Percentiles rank a stretch among this genome's conserved stretches.
Conservation (phyloP, 2,113 vertebrate genomes). For the Eurypyga helias region DNA sequence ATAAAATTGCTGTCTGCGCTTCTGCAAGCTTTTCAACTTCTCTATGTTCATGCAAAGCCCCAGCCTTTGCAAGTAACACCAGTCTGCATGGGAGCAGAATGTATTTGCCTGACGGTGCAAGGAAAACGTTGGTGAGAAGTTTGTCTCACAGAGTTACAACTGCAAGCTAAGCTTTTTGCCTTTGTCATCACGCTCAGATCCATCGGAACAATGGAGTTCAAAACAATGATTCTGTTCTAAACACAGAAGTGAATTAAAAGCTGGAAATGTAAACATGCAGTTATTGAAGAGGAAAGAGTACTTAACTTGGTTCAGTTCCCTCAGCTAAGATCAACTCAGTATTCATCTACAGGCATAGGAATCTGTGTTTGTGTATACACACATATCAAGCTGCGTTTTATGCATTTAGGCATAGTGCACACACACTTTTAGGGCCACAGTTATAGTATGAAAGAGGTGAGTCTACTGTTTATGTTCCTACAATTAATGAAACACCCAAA, state of each 20-base stretch:
- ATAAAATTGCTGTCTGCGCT: not conserved
- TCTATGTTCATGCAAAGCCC: not conserved
- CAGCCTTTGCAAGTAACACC: not conserved
- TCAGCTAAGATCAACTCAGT: not conserved
- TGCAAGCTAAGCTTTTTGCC: not conserved
- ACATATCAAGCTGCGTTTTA: not conserved
- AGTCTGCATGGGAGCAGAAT: not conserved
- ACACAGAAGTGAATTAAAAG: not conserved
- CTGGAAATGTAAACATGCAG: not conserved
- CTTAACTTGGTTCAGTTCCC: not conserved
- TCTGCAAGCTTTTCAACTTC: not conserved
- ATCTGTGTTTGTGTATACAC: not conserved
- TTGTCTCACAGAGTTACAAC: not conserved
- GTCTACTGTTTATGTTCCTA: not conserved
- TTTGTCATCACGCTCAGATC: not conserved
- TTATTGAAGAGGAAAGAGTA: not conserved
- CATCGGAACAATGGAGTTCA: not conserved
- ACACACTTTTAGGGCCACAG: not conserved
- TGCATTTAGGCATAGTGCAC: not conserved
- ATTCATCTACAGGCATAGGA: not conserved
- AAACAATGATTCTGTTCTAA: not conserved
- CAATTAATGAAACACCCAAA: not conserved
- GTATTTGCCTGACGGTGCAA: not conserved
- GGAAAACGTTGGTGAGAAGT: not conserved
- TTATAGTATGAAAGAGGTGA: accelerated